Evolutionary conservation across 1,140 invertebrate genomes (phyloP).

Genomic region (Neodiprion pinetum): DNA sequence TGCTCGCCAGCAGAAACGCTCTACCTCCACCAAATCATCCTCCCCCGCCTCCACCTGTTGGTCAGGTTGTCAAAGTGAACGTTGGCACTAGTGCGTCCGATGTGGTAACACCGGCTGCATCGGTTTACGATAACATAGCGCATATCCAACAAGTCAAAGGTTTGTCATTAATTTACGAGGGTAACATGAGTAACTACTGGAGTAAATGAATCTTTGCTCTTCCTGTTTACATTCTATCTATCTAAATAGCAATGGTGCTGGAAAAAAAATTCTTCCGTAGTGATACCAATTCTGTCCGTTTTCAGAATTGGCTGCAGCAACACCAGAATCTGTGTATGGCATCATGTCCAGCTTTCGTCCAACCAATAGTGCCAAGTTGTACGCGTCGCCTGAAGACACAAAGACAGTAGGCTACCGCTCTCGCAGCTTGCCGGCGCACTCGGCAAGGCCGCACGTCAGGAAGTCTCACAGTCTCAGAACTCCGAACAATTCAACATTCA

Average conservation of each 20-base stretch:
- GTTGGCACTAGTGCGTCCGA: constrained; percentile 60
- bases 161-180: constrained; percentile 17
- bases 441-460: constrained; percentile 65
- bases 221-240: too few species aligned
- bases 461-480: constrained; percentile 71
- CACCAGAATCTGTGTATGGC: constrained; percentile 52
- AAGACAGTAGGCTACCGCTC: constrained; percentile 81
- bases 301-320: constrained; percentile 50
- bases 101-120: constrained; percentile 50
- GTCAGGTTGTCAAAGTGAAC: constrained; percentile 79
- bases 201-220: too few species aligned
- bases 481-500: constrained; percentile 55
- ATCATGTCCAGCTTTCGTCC: constrained; percentile 87
- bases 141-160: constrained; percentile 61
- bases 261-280: too few species aligned
- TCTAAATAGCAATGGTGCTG: too few species aligned
- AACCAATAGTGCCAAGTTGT: constrained; percentile 82
- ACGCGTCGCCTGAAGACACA: constrained; percentile 86
- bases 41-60: constrained; percentile 74
- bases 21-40: constrained; percentile 75
- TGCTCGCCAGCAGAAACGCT: constrained; percentile 57
- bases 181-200: too few species aligned
- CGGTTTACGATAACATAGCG: constrained; percentile 59
- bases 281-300: not conserved
- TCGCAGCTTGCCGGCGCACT: constrained; percentile 66